Percentiles rank a stretch among this genome's conserved stretches.
These are phyloP conservation scores for Diorhabda sublineata DNA, from an alignment of 1,140 invertebrate genomes.

Conservation along the genomic window DNA sequence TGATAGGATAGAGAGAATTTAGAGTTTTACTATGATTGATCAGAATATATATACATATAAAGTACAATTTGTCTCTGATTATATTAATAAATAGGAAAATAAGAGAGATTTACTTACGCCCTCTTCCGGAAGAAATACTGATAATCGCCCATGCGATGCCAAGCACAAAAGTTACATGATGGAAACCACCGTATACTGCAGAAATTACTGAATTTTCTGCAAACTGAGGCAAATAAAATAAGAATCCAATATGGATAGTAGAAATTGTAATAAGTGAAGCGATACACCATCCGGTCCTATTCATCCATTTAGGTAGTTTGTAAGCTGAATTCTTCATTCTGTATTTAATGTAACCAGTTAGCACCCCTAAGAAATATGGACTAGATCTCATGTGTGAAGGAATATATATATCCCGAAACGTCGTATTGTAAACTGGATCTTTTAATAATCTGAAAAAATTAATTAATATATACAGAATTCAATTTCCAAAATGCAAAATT, in stretches of 20 bases:
- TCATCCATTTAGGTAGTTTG: conserved; percentile 24
- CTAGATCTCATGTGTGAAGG: conserved; percentile 66
- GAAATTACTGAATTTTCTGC: conserved; percentile 55
- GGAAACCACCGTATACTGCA: conserved; percentile 60
- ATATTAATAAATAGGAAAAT: too few species aligned
- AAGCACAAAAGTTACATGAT: conserved; percentile 62
- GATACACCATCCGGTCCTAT: conserved; percentile 37
- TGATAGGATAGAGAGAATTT: too few species aligned
- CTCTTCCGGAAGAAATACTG: conserved; percentile 38
- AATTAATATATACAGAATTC: background rate
- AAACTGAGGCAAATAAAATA: conserved; percentile 60
- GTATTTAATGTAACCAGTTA: conserved; percentile 58
- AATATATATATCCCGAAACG: conserved; percentile 61
- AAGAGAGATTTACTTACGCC: conserved; percentile 20
- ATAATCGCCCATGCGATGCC: conserved; percentile 66
- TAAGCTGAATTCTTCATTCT: conserved; percentile 55
- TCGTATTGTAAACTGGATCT: conserved; percentile 57
- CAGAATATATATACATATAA: too few species aligned
- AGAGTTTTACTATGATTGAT: too few species aligned
- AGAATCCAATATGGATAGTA: conserved; percentile 54
- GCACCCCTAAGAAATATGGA: conserved; percentile 60
- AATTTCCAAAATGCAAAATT: too few species aligned
- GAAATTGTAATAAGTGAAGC: conserved; percentile 35
- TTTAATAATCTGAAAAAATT: conserved; percentile 55
- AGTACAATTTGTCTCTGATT: too few species aligned